These are phyloP conservation scores for Microcebus griseorufus DNA, from an alignment of 2,113 vertebrate genomes.

Conservation along the genomic window DNA sequence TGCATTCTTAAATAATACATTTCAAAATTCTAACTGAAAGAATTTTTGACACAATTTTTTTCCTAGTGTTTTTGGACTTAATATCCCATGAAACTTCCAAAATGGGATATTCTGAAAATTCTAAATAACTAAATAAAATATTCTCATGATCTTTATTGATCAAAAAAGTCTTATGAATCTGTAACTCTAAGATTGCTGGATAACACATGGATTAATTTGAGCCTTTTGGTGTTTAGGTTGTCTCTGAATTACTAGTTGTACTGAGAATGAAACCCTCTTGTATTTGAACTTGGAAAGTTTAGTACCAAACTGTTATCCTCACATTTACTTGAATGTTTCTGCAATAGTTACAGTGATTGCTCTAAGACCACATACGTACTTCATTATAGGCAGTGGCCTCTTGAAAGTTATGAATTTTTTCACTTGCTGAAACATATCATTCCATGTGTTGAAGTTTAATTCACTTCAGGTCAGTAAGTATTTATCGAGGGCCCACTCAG, in stretches of 20 bases:
- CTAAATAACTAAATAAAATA: neutral
- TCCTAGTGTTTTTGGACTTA: neutral
- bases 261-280: neutral
- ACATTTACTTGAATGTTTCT: neutral
- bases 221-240: neutral
- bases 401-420: conserved; percentile 11
- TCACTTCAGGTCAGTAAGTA: neutral
- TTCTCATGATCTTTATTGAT: neutral
- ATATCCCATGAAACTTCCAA: neutral
- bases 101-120: neutral
- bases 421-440: neutral
- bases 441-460: neutral
- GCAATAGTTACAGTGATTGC: neutral
- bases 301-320: neutral
- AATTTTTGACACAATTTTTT: neutral
- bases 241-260: neutral
- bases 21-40: conserved; percentile 2
- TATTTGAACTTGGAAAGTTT: neutral
- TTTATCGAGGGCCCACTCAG: neutral
- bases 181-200: neutral
- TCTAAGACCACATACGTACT: neutral
- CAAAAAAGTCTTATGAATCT: neutral
- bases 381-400: neutral
- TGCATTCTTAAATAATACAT: neutral
- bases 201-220: neutral